Evolutionary conservation across 2,888 invertebrate genomes (phyloP).

Genomic region (Oligia latruncula): DNA sequence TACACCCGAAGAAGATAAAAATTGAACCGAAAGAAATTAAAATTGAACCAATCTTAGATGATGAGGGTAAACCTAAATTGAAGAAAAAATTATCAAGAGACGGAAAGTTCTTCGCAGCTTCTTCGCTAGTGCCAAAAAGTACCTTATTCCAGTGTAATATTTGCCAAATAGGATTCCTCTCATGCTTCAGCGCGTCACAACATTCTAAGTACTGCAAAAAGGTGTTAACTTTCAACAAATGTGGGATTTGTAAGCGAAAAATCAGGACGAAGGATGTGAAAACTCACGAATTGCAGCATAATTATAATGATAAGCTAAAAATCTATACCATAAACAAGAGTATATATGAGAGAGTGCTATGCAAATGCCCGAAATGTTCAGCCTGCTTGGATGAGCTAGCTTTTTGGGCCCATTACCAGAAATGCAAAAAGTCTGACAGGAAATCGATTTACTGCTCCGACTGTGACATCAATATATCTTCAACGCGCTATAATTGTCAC

Average conservation of each 20-base stretch:
- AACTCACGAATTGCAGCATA: constrained; percentile 73
- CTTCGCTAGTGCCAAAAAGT: constrained; percentile 64
- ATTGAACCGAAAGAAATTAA: neutral
- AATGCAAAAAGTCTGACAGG: constrained; percentile 49
- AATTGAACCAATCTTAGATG: neutral
- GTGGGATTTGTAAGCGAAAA: constrained; percentile 68
- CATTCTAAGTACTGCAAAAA: constrained; percentile 57
- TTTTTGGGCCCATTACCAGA: constrained; percentile 66
- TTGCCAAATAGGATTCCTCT: constrained; percentile 69
- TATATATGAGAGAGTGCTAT: constrained; percentile 65
- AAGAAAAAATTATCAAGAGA: neutral
- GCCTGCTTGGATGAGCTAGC: constrained; percentile 70
- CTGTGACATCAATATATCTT: constrained; percentile 66
- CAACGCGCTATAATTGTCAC: constrained; percentile 49
- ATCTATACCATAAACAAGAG: constrained; percentile 63
- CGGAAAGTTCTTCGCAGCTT: constrained; percentile 22
- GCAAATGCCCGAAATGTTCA: constrained; percentile 71
- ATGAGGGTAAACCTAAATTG: neutral
- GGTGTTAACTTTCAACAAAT: constrained; percentile 34
- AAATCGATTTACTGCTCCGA: constrained; percentile 54
- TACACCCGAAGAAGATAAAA: constrained; percentile 10
- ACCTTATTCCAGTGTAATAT: constrained; percentile 70
- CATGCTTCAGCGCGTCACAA: constrained; percentile 46
- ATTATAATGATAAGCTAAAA: constrained; percentile 65
- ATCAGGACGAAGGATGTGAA: constrained; percentile 63